Evolutionary conservation across 1,140 invertebrate species (phyloP).

Genomic region (Solenopsis invicta): DNA sequence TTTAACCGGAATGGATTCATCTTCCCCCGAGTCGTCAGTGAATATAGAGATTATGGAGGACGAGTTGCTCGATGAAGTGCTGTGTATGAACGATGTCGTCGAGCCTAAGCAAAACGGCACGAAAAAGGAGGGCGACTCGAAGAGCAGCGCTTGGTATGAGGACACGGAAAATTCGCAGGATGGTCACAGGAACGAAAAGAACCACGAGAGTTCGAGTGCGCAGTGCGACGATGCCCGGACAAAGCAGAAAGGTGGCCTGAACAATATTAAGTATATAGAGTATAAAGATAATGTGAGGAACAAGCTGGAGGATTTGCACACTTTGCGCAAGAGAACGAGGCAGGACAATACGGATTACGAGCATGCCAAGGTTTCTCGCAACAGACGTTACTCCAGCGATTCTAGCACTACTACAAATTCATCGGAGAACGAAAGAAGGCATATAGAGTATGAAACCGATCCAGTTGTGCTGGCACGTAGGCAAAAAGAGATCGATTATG

Average conservation of each 20-base stretch:
- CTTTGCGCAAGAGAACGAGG: conserved; percentile 71
- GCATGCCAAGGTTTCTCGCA: conserved; percentile 72
- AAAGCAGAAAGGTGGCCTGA: neutral
- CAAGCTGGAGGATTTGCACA: conserved; percentile 47
- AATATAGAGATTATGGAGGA: conserved; percentile 72
- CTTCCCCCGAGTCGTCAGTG: neutral
- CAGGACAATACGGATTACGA: conserved; percentile 66
- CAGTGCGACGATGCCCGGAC: conserved; percentile 26
- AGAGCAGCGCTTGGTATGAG: neutral
- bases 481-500: conserved; percentile 98
- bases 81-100: conserved; percentile 66
- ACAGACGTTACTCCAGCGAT: conserved; percentile 78
- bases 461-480: conserved; percentile 90
- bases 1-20: conserved; percentile 50
- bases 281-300: conserved; percentile 57
- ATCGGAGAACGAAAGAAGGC: conserved; percentile 74
- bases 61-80: conserved; percentile 76
- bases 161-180: conserved; percentile 12
- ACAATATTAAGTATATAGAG: conserved; percentile 37
- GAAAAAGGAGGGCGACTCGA: neutral
- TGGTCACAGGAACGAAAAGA: conserved; percentile 1
- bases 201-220: conserved; percentile 17
- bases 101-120: conserved; percentile 35
- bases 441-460: conserved; percentile 91
- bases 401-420: conserved; percentile 83